Base-by-base conservation (phyloP, 1,140 invertebrate species). In the Lamellibrachia luymesi region DNA sequence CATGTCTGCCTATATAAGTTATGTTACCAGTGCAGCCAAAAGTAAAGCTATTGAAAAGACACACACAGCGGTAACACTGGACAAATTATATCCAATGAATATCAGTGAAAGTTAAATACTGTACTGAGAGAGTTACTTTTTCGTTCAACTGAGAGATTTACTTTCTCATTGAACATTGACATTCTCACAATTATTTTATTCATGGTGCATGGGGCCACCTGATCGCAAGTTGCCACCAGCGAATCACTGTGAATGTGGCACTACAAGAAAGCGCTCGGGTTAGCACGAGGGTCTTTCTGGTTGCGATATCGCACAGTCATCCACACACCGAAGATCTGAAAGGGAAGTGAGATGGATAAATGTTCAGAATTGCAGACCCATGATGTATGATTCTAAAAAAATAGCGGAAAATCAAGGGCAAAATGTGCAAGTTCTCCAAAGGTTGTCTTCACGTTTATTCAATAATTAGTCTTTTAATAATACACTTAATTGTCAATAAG, bases 291-390 rank as follows among this genome's bases (percentile, higher is more conserved):
- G 97, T 99, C 98, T 98, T 99, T 99, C 97, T 99, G 98, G 97
- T 99, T 99, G 96, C 99, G 98, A 97, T 98, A 99, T 94, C 98
- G 98, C 95, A 99, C 97, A 94, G 99, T 99, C 97, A 99, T 97
- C 98, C 98, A 99, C 94, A 99, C 98, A 97, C 98, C 98, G 96
- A 99, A 97, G 97, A 99, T 98, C 98, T 99, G 98, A 51, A 94
- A 94, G 25, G 25, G 25, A 38, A 92, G 5, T 92, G 90, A 50
- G 50, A 80, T 80, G 64, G 64, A 22, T 80, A 80, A 80, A 80
- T 80, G 64, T 22, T 80, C 52, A 56, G 52, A 56, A 56, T 22
- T 80, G 7, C 7, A 22, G 4, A 80, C 25, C 13, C 64, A 17
- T 80, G 64, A 80, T 22, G 17, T 80, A 80, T 0, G 7, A 80